Conservation (phyloP, 2,797 vertebrate species). For the Sphenopsis melanotis region DNA sequence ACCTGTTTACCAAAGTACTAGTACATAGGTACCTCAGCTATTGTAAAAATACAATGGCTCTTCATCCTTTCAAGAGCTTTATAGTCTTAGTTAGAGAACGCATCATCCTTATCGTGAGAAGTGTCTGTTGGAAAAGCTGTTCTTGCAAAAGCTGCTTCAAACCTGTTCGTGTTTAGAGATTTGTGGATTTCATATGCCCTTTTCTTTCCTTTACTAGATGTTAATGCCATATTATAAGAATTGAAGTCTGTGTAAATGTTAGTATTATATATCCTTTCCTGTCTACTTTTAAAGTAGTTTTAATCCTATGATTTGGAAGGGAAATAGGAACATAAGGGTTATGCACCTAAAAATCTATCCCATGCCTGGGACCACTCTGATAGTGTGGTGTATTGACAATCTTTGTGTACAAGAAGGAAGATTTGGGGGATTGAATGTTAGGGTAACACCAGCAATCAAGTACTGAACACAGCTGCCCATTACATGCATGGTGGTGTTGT, state of each 20-base stretch:
- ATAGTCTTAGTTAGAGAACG: neutral
- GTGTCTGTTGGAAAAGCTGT: neutral
- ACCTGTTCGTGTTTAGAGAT: neutral
- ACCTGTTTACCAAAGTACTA: neutral
- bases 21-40: neutral
- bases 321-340: neutral
- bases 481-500: rapidly evolving
- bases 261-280: neutral
- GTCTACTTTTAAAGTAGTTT: neutral
- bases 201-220: neutral
- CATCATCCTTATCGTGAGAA: neutral
- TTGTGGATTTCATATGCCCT: neutral
- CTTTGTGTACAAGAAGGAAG: neutral
- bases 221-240: neutral
- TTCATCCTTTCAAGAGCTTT: neutral
- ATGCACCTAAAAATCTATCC: neutral
- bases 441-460: neutral
- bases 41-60: neutral
- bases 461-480: neutral
- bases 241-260: neutral
- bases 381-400: neutral
- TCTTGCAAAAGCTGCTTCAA: neutral
- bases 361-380: neutral
- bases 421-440: neutral
- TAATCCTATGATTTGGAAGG: neutral